Conservation (phyloP, 2,888 invertebrate species). For the Caenorhabditis sinica region DNA sequence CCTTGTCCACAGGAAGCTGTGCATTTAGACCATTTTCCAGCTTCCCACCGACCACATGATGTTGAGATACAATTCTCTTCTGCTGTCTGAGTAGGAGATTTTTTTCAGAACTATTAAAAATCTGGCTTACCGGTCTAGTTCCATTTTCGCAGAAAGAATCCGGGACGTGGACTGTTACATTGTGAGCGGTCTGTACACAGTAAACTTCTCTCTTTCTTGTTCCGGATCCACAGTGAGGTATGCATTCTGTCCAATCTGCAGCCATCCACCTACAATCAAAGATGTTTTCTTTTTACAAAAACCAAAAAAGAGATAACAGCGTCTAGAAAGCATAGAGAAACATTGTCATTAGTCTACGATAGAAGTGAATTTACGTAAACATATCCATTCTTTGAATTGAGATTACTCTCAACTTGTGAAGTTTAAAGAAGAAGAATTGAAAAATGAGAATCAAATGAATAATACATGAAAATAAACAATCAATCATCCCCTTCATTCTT, state of each 20-base stretch:
- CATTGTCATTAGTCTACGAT: slow-evolving; percentile 6
- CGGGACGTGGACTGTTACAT: slow-evolving; percentile 70
- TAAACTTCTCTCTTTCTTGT: slow-evolving; percentile 91
- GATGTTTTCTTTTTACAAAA: neutral
- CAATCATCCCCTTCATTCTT: slow-evolving; percentile 61
- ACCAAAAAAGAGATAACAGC: slow-evolving; percentile 15
- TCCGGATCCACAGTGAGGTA: slow-evolving; percentile 94
- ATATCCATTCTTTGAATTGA: slow-evolving; percentile 24
- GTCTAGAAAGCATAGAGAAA: slow-evolving; percentile 32
- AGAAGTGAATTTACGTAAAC: slow-evolving; percentile 9
- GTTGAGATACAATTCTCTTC: slow-evolving; percentile 69
- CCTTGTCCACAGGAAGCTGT: slow-evolving; percentile 77
- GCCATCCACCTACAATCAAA: slow-evolving; percentile 89
- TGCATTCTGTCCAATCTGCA: slow-evolving; percentile 95
- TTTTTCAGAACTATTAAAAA: too few relatives aligned
- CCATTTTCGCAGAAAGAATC: slow-evolving; percentile 70
- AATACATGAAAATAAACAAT: slow-evolving; percentile 37
- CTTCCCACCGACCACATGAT: slow-evolving; percentile 73
- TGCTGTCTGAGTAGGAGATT: slow-evolving; percentile 39
- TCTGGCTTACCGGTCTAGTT: slow-evolving; percentile 63
- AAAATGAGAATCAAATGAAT: slow-evolving; percentile 24
- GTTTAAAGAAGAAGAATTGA: neutral
- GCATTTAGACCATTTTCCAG: slow-evolving; percentile 74
- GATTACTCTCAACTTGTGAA: neutral
- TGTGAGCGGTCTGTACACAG: slow-evolving; percentile 86